These are phyloP conservation scores for Cantharis rustica DNA, from an alignment of 2,888 invertebrate species.

Conservation along the genomic window DNA sequence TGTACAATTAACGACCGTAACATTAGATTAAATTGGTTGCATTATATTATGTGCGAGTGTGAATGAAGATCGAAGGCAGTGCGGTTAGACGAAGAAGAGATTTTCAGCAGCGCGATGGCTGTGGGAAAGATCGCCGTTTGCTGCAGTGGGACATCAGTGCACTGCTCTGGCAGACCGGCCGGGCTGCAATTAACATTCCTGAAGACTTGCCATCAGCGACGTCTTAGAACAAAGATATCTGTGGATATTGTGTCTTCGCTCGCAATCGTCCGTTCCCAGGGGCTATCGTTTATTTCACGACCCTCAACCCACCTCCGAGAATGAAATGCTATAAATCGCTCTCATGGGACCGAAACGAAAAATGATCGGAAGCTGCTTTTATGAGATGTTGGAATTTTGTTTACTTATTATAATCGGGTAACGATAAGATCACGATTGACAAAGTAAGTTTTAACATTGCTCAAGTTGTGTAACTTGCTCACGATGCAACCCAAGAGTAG, in stretches of 20 bases:
- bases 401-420: constrained; percentile 11
- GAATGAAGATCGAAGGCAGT: constrained; percentile 18
- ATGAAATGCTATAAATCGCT: constrained; percentile 4
- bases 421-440: constrained; percentile 14
- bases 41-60: constrained; percentile 13
- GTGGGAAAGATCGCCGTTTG: constrained; percentile 25
- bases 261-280: constrained; percentile 37
- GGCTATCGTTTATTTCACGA: constrained; percentile 37
- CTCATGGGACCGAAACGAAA: not conserved
- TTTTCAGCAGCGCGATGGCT: constrained; percentile 23
- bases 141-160: constrained; percentile 40
- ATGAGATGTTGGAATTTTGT: constrained; percentile 12
- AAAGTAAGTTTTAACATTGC: constrained; percentile 13
- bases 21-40: constrained; percentile 27
- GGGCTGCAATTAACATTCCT: constrained; percentile 55
- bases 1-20: constrained; percentile 24
- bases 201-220: constrained; percentile 53
- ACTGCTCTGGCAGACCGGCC: constrained; percentile 47
- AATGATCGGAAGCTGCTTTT: constrained; percentile 15
- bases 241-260: constrained; percentile 40
- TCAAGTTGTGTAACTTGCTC: constrained; percentile 18
- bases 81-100: constrained; percentile 17
- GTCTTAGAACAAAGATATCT: constrained; percentile 55
- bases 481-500: constrained; percentile 22
- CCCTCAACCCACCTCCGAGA: constrained; percentile 22